Conservation (phyloP, 2,113 vertebrate genomes). For the Nettapus auritus region DNA sequence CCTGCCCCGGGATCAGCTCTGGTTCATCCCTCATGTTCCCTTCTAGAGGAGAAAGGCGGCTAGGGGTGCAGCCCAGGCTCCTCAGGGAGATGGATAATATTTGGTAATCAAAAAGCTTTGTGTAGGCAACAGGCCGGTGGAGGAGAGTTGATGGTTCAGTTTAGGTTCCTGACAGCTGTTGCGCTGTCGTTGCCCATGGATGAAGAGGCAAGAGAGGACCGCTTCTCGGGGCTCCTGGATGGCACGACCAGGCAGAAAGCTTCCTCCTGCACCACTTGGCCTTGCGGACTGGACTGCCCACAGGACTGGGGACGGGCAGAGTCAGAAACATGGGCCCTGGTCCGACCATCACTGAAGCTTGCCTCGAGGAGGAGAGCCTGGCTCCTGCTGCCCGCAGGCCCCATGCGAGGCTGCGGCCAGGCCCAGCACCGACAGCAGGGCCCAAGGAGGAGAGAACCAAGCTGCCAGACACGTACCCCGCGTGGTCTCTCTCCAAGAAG, state of each 20-base stretch:
- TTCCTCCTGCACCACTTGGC: fast-evolving
- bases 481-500: background rate
- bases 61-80: slow-evolving; percentile 53
- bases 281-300: background rate
- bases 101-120: slow-evolving; percentile 67
- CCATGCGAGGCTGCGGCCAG: fast-evolving
- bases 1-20: slow-evolving; percentile 69
- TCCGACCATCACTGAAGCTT: background rate
- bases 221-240: background rate
- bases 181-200: background rate
- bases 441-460: background rate
- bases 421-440: fast-evolving
- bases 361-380: background rate
- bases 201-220: background rate
- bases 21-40: slow-evolving; percentile 72
- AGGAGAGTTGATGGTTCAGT: background rate
- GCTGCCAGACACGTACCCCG: background rate
- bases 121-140: slow-evolving; percentile 30
- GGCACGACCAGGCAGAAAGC: background rate
- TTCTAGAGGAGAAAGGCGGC: slow-evolving; percentile 61
- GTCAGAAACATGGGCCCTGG: fast-evolving
- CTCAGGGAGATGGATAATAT: slow-evolving; percentile 69
- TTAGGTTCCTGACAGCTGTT: background rate
- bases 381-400: background rate
- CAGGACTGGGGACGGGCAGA: background rate